Evolutionary conservation across 1,140 invertebrate genomes (phyloP), one percentile per base, ranked within the genome.

Genomic region (Danaus melanippus): DNA sequence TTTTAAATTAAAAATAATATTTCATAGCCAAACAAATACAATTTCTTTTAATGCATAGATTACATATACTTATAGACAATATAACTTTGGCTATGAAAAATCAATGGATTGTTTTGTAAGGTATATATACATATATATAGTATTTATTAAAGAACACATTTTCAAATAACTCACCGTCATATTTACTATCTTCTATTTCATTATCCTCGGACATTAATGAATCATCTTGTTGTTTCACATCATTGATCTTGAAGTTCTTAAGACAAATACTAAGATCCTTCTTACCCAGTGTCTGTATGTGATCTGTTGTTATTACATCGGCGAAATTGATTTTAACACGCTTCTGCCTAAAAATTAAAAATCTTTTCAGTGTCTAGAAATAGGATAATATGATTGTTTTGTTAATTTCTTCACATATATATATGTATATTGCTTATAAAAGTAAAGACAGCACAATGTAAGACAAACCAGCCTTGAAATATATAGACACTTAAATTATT

Each of bases 251-350:
- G 54, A 77, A 87, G 58, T 79, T 79, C 46, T 84, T 87, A 3
- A 88, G 73, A 15, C 73, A 69, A 50, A 88, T 84, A 49, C 60
- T 79, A 0, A 87, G 64, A 48, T 84, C 79, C 54, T 80, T 84
- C 65, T 62, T 74, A 40, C 62, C 69, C 32, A 87, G 56, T 11
- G 84, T 81, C 43, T 83, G 70, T 12, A 82, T 54, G 56, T 86
- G 80, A 40, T 86, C 70, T 51, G 53, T 70, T 10, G 85, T 78
- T 57, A 88, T 88, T 11, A 79, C 75, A 60, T 84, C 73, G 6
- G 74, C 65, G 58, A 89, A 88, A 40, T 88, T 89, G 3, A 83
- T 69, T 52, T 74, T 76, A 48, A 75, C 63, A 50, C 80, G 66
- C 47, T 87, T 84, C 67, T 78, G 76, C 53, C 80, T 85, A 62